phyloP scores from a whole-genome alignment of 2,113 vertebrate genomes.

The Nesoenas mayeri region DNA sequence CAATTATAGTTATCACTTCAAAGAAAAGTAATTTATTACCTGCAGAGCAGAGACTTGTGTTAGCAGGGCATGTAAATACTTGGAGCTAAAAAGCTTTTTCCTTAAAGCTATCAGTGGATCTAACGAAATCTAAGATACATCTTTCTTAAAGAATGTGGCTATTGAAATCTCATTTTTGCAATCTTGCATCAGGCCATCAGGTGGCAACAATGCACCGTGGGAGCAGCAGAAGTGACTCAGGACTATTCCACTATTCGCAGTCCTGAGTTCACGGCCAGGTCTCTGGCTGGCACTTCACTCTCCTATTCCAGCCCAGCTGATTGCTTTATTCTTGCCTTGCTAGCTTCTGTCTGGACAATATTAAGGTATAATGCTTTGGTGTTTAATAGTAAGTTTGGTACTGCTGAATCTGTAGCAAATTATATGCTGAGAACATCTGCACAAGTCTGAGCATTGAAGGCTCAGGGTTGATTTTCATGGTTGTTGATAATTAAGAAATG shows the following conservation, averaged over 20 bases:
- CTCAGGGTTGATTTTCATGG: neutral
- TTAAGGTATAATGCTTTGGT: neutral
- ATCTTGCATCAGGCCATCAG: neutral
- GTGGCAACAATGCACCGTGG: conserved; percentile 1
- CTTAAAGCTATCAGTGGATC: neutral
- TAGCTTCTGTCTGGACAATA: neutral
- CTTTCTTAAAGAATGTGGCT: neutral
- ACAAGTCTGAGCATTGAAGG: neutral
- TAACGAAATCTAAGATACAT: neutral
- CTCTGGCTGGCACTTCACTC: neutral
- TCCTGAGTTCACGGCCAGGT: rapidly evolving
- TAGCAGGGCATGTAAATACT: neutral
- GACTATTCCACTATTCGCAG: neutral
- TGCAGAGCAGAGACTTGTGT: neutral
- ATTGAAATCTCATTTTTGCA: neutral
- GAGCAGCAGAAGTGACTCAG: neutral
- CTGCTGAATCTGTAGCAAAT: neutral
- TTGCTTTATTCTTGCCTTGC: neutral
- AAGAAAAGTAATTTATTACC: neutral
- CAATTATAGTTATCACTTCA: neutral
- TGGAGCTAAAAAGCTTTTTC: neutral
- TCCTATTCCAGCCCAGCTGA: neutral
- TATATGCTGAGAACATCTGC: neutral
- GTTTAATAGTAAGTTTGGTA: neutral
- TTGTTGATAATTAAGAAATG: neutral